These are phyloP conservation scores for Brenthis ino DNA, from an alignment of 2,888 invertebrate genomes.

Conservation along the genomic window DNA sequence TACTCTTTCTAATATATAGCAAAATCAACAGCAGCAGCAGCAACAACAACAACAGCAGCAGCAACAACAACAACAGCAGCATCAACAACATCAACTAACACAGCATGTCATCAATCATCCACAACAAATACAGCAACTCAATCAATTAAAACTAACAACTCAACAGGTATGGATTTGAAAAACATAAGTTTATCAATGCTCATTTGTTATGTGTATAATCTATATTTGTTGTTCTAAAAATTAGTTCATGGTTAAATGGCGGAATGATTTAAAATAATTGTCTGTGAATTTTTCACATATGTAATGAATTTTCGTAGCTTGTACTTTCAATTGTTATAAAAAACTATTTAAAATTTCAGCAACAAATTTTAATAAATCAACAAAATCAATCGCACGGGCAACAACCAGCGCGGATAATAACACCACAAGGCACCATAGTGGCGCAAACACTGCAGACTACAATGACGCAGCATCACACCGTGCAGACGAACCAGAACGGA, in stretches of 20 bases:
- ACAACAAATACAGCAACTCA: slow-evolving; percentile 53
- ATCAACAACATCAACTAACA: slow-evolving; percentile 58
- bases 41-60: slow-evolving; percentile 35
- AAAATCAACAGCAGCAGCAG: slow-evolving; percentile 56
- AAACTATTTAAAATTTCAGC: slow-evolving; percentile 45
- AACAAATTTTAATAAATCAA: slow-evolving; percentile 63
- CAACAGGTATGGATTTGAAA: slow-evolving; percentile 54
- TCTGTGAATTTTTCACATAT: no score
- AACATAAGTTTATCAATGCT: not conserved
- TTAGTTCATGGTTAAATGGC: no score
- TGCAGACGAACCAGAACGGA: slow-evolving; percentile 58
- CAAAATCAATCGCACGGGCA: slow-evolving; percentile 55
- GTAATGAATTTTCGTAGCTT: no score
- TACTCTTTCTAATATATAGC: slow-evolving; percentile 45
- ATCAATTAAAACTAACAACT: slow-evolving; percentile 65
- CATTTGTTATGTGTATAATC: not conserved
- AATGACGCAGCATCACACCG: slow-evolving; percentile 55
- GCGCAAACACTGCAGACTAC: slow-evolving; percentile 60
- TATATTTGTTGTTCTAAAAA: not conserved
- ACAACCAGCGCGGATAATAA: slow-evolving; percentile 63
- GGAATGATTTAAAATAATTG: no score
- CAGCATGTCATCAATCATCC: slow-evolving; percentile 64
- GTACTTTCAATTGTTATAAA: not conserved
- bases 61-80: slow-evolving; percentile 46
- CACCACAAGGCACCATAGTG: slow-evolving; percentile 73